Base-by-base conservation (phyloP, 2,797 vertebrate genomes). In the Carapus acus region DNA sequence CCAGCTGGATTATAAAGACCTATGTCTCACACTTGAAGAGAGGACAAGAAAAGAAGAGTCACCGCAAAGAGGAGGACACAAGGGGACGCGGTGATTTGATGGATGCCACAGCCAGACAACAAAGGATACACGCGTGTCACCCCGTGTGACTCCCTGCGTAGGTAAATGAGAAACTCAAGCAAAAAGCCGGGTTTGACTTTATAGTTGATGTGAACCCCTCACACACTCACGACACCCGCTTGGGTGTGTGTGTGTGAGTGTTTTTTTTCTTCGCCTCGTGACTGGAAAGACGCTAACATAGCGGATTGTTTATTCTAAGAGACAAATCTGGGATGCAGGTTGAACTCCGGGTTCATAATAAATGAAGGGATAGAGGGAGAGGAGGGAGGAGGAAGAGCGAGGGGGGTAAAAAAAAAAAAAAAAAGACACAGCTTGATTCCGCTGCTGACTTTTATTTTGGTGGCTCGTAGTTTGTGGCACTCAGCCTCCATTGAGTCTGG, bases 401-500 rank as follows among this genome's bases (percentile, higher is more conserved):
- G n/a, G n/a, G n/a, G n/a, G n/a, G n/a, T n/a, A n/a, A n/a, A n/a
- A n/a, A n/a, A n/a, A n/a, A n/a, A n/a, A n/a, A n/a, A 3, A 59
- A 46, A 53, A 58, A 43, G 53, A 65, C 43, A 41, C 36, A 58
- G 49, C 13, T 56, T 71, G 46, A 73, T 34, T 18, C 43, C 42
- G 51, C 43, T n/a, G n/a, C n/a, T 13, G 58, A 66, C 58, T 69
- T n/a, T 17, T 5, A 42, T 45, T 57, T 27, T 47, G 56, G 48
- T 62, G 43, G 56, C 33, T 62, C 43, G 7, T 49, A 39, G 15
- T 56, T 53, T 18, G 19, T 62, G 51, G 63, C 47, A 62, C 42
- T 21, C 49, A 76, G 63, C 59, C 59, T 78, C 75, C 77, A 81
- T 77, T 76, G 46, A 78, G 60, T 71, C 65, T 56, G 42, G 47